phyloP scores from a whole-genome alignment of 2,113 vertebrate species.

The Ancistrus triradiatus region DNA sequence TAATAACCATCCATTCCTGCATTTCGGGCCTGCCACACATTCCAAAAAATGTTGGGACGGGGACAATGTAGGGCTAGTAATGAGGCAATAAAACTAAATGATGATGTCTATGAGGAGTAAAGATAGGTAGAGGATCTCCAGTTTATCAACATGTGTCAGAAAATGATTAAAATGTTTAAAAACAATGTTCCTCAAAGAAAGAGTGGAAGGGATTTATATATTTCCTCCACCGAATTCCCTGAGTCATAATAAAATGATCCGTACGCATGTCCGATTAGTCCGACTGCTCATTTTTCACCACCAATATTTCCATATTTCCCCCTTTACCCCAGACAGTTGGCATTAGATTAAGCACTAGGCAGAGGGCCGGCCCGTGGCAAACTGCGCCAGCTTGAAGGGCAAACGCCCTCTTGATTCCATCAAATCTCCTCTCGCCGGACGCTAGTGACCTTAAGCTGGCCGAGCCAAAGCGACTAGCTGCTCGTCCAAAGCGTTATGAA shows the following conservation, averaged over 20 bases:
- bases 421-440: slow-evolving; percentile 49
- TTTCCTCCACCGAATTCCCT: slow-evolving; percentile 60
- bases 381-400: slow-evolving; percentile 70
- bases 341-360: slow-evolving; percentile 73
- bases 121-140: no score
- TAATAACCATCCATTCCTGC: no score
- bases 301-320: slow-evolving; percentile 68
- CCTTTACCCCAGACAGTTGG: slow-evolving; percentile 63
- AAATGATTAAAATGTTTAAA: no score
- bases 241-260: slow-evolving; percentile 65
- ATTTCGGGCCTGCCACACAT: no score
- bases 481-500: slow-evolving; percentile 5
- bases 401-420: slow-evolving; percentile 73
- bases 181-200: no score
- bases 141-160: no score
- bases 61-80: no score
- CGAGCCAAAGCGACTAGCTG: slow-evolving; percentile 33
- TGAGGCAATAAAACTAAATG: no score
- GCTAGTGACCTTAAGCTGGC: slow-evolving; percentile 71
- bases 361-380: slow-evolving; percentile 66
- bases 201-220: no score
- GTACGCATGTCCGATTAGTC: slow-evolving; percentile 65
- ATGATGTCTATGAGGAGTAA: no score
- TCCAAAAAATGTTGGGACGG: no score
- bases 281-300: slow-evolving; percentile 70